Evolutionary conservation across 2,888 invertebrate species (phyloP), one percentile per base, ranked within the genome.

Genomic region (Lamellibrachia columna): DNA sequence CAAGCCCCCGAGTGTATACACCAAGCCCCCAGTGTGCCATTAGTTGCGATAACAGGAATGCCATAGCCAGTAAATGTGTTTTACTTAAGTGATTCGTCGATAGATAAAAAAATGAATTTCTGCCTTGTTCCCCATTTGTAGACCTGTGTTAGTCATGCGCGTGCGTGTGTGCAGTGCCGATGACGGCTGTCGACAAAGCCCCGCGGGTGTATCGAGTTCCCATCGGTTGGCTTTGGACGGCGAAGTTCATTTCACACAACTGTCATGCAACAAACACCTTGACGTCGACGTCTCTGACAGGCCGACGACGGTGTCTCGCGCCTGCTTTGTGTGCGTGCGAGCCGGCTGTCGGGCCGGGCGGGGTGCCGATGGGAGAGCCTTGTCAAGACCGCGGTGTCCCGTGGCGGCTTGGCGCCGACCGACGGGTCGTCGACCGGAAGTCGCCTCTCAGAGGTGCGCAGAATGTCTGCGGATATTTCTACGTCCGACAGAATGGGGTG

Each of bases 241-340:
- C 75, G 75, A 75, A 15, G 75, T 75, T 75, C 75, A n/a, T 75
- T 75, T 75, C 75, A 75, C n/a, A 75, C 75, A 75, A 75, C 75
- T 75, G 75, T 75, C 75, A 75, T 75, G 75, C 75, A 75, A 75
- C 75, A 75, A 75, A 75, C 75, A 75, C 75, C 75, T 75, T 22
- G 22, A 75, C 22, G 75, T 75, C 75, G 75, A 75, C 75, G 75
- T 15, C 22, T n/a, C 22, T 75, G 75, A 75, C 75, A 75, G 75
- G 15, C 22, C 75, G 75, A 75, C 75, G 75, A 75, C 22, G 40
- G 22, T 75, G 75, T 75, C 75, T 75, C 75, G 75, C 75, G 75
- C 75, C 75, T 22, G 75, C 75, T 75, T 75, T 75, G 75, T 75
- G 22, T 75, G n/a, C 75, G 4, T 15, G 75, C 75, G 75, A 75